Base-by-base conservation (phyloP, 2,888 invertebrate genomes). In the Mimumesa dahlbomi region DNA sequence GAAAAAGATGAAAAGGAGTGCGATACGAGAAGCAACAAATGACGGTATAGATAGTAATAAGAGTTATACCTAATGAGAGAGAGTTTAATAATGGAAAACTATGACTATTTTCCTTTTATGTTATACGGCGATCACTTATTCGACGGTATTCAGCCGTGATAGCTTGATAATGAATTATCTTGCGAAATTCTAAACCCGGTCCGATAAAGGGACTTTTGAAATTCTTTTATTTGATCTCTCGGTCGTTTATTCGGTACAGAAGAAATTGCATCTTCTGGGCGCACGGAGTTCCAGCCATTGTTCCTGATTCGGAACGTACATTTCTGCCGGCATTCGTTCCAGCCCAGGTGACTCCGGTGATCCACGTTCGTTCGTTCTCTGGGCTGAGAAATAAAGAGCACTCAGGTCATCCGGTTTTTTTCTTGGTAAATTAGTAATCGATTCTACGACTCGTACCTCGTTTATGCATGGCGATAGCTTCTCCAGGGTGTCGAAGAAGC, bases 281-380 rank as follows among this genome's bases (percentile, higher is more conserved):
- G 94, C 95, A 43, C 96, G 92, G 40, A 96, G 90, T 73, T 95
- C 94, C 7, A 97, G 91, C 96, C 96, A 97, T 83, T 96, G 94
- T 87, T 96, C 95, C 89, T 97, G 96, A 90, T 97, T 96, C 1
- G 96, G 96, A 7, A 97, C 96, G 87, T 96, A 97, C 96, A 97
- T 96, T 90, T 97, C 97, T 0, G 96, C 95, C 0, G 96, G 97
- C 93, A 97, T 94, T 81, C 94, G 88, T 74, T 92, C 92, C 40
- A 90, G 87, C 43, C 90, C 90, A 18, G 89, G 87, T 0, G 90
- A 89, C 65, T 87, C 85, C 7, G 88, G 85, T 0, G 89, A 91
- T 38, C 81, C 86, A 31, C 75, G 82, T n/a, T 84, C 84, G 29
- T 78, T 81, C 13, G 80, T 82, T 42, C 72, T 81, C 40, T 72